phyloP scores from a whole-genome alignment of 2,888 invertebrate genomes.

The Amphipyra berbera region DNA sequence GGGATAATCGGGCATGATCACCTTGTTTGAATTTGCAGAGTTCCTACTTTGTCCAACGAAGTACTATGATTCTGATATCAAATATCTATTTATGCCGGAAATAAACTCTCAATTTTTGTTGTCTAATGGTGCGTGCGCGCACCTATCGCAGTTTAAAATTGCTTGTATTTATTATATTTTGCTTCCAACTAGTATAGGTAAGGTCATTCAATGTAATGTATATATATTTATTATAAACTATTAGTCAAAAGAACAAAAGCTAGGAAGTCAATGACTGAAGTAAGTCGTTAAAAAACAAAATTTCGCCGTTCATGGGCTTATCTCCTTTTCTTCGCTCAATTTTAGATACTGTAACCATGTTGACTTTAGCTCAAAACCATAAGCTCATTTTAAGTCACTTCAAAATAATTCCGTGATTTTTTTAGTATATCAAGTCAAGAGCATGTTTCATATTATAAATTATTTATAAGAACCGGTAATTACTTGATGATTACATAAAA shows the following conservation, averaged over 20 bases:
- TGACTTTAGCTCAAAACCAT: background rate
- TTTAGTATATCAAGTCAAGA: background rate
- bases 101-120: too few relatives aligned
- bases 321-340: background rate
- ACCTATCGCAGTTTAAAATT: too few relatives aligned
- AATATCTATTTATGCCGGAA: too few relatives aligned
- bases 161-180: too few relatives aligned
- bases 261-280: background rate
- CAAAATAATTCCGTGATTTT: constrained; percentile 1
- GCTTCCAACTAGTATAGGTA: too few relatives aligned
- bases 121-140: too few relatives aligned
- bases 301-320: background rate
- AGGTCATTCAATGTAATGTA: too few relatives aligned
- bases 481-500: constrained; percentile 12
- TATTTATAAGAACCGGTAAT: constrained; percentile 1
- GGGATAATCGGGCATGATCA: background rate
- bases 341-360: background rate
- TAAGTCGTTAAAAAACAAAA: background rate
- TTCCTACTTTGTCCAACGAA: background rate
- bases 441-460: constrained; percentile 1
- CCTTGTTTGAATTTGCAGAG: background rate
- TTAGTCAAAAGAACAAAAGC: too few relatives aligned
- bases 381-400: background rate
- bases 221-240: too few relatives aligned
- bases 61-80: too few relatives aligned